Base-by-base conservation (phyloP, 2,888 invertebrate genomes). In the Nebria salina region DNA sequence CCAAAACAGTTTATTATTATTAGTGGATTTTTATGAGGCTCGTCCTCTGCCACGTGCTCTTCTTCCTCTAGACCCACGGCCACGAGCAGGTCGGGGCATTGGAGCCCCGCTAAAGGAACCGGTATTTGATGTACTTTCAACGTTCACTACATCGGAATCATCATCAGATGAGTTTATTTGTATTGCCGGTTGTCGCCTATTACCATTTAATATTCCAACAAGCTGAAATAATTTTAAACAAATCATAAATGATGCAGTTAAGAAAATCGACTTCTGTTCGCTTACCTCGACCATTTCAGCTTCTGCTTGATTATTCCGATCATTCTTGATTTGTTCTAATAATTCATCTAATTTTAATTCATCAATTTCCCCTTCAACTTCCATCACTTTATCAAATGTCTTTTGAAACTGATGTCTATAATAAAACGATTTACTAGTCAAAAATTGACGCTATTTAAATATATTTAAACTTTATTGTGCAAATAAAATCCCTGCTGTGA, bases 351-450 rank as follows among this genome's bases (percentile, higher is more conserved):
- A 88, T 1, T 88, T 86, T 13, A 91, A 90, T 82, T 91, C 90
- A 20, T 88, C 87, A 0, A 90, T 89, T 79, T 88, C 87, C 0
- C 90, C 89, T 81, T 90, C 86, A 64, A 89, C 87, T 15, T 89
- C 87, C 85, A 90, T 89, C 72, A 94, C 86, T 86, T 91, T 89
- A 0, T 90, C 87, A 73, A 91, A 85, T 0, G 89, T 90, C 85
- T 90, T 90, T 2, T 90, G 87, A 79, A 90, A 89, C 83, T 93
- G 93, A 84, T 92, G 89, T 20, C 91, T 90, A 83, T 20, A 85
- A 86, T 82, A 73, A 65, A 65, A 77, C 70, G 4, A 34, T 34
- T 34, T 34, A 34, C 34, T 2, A 34, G n/a, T n/a, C 34, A 34
- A 34, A 34, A n/a, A n/a, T n/a, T n/a, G n/a, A n/a, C n/a, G n/a